Evolutionary conservation across 2,113 vertebrate genomes (phyloP), one percentile per base, ranked within the genome.

Genomic region (Urocolius indicus): DNA sequence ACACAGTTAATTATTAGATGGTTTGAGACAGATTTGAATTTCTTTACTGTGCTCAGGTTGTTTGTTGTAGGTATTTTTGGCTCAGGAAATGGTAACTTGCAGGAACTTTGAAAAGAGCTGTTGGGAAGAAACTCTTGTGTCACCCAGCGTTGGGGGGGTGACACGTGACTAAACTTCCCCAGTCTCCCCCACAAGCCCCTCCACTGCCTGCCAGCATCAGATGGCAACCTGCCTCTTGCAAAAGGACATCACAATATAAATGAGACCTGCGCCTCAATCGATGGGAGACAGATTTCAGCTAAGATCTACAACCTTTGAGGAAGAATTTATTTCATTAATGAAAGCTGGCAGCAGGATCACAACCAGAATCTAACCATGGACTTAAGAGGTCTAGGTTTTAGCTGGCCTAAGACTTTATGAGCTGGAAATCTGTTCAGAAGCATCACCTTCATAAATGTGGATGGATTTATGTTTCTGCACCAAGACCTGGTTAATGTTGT

Each of bases 1-100:
- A 69, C 67, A 3, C 0, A 0, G 71, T 62, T 96, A 93, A 94
- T 95, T 93, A 86, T 93, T 73, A 85, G 71, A 75, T 29, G 38
- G 34, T 84, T 91, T 72, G 57, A 93, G 81, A 87, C 68, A 34
- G 2, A 89, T 93, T 90, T 93, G 66, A 87, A 95, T 89, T 61
- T 85, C 78, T 94, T 93, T 82, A 76, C 79, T 85, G 79, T 77
- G 63, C 24, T 85, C 5, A 1, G 20, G 32, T 38, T 96, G 54
- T 90, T 95, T 88, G 52, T 68, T 84, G 84, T 22, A 91, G 84
- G 32, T 84, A 54, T 76, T 87, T 88, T 88, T 41, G 75, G 58
- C 75, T 65, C 23, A 20, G 72, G 72, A 73, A 91, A 66, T 4
- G 3, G 8, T 52, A 61, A 80, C 67, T 91, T 26, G 59, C 18